Evolutionary conservation across 37 sponge, comb jelly and placozoan species (phyloP).

Genomic region (Halichondria panicea): DNA sequence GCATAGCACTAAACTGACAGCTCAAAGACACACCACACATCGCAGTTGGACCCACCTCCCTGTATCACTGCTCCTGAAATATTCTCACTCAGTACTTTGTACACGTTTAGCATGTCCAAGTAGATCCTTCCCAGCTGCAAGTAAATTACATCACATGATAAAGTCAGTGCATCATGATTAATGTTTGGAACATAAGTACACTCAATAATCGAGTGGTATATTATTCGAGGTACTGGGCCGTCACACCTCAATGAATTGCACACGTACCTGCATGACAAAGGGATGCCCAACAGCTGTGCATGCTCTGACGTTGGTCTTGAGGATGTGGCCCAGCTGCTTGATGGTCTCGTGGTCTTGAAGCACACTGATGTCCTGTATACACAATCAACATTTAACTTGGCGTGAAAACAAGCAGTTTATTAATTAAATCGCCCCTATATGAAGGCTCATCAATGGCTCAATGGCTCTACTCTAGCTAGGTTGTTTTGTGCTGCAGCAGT

Average conservation of each 20-base stretch:
- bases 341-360: constrained; percentile 88
- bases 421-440: too few relatives aligned
- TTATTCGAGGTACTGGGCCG: too few relatives aligned
- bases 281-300: constrained; percentile 95
- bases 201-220: too few relatives aligned
- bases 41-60: too few relatives aligned
- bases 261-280: constrained; percentile 89
- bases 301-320: constrained; percentile 95
- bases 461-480: too few relatives aligned
- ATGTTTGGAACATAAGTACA: too few relatives aligned
- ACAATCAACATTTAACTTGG: not conserved
- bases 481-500: too few relatives aligned
- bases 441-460: too few relatives aligned
- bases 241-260: not conserved
- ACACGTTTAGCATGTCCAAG: constrained; percentile 98
- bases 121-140: constrained; percentile 94
- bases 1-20: too few relatives aligned
- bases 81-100: constrained; percentile 95
- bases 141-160: too few relatives aligned
- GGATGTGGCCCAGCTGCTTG: constrained; percentile 92
- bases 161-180: too few relatives aligned
- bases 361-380: constrained; percentile 56
- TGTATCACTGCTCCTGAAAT: constrained; percentile 76
- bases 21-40: too few relatives aligned
- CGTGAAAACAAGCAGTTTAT: not conserved